Conservation (phyloP, 1,140 invertebrate genomes). For the Drosophila nasuta region DNA sequence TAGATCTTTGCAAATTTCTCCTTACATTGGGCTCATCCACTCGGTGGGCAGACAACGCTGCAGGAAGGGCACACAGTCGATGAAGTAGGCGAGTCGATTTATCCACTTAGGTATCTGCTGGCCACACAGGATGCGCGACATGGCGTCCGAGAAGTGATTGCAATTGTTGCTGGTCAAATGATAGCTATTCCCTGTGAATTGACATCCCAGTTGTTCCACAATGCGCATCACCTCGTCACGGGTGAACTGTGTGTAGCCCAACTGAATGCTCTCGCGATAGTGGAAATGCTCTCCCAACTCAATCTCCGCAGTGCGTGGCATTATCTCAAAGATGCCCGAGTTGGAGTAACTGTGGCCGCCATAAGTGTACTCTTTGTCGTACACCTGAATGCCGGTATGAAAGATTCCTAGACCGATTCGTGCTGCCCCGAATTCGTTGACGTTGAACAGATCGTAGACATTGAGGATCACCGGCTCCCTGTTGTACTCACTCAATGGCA, state of each 20-base stretch:
- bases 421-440: conserved; percentile 93
- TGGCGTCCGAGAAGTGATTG: conserved; percentile 97
- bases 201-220: conserved; percentile 95
- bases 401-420: conserved; percentile 96
- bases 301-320: conserved; percentile 93
- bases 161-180: conserved; percentile 99
- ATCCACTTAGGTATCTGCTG: conserved; percentile 98
- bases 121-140: conserved; percentile 96
- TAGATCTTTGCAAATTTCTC: no score
- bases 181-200: conserved; percentile 97
- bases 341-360: conserved; percentile 95
- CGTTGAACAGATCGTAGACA: conserved; percentile 58
- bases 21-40: conserved; percentile 33
- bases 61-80: conserved; percentile 97
- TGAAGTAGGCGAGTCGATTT: conserved; percentile 97
- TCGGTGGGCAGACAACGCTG: conserved; percentile 92
- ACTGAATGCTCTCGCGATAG: conserved; percentile 96
- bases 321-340: conserved; percentile 96
- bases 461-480: conserved; percentile 63
- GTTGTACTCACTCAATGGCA: not conserved
- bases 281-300: conserved; percentile 98
- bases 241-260: conserved; percentile 98
- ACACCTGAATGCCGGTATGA: conserved; percentile 98
- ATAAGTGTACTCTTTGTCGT: conserved; percentile 97
- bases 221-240: conserved; percentile 95